A percentile compares a stretch with the other conserved stretches of the same genome.
These are phyloP conservation scores for Bemisia tabaci DNA, from an alignment of 1,140 invertebrate genomes.

Conservation along the genomic window DNA sequence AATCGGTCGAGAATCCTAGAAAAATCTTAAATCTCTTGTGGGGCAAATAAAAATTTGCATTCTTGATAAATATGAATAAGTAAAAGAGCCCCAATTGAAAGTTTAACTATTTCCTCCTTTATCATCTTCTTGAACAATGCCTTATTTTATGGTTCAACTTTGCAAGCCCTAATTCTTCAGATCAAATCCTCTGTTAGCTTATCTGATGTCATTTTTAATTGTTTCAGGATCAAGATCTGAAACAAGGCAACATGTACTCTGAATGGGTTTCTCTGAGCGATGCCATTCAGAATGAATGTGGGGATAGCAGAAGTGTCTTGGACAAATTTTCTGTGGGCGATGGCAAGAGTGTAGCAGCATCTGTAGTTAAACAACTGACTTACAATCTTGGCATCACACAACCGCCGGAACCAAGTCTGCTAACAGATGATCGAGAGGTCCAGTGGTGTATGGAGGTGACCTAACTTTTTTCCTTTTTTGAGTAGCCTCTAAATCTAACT, in stretches of 20 bases:
- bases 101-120: constrained; percentile 10
- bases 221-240: constrained; percentile 30
- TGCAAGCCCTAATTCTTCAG: constrained; percentile 2
- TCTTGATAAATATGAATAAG: constrained; percentile 1
- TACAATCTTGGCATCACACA: constrained; percentile 59
- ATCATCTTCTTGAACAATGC: not conserved
- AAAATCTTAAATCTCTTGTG: too few species aligned
- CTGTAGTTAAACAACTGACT: constrained; percentile 68
- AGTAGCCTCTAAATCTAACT: constrained; percentile 1
- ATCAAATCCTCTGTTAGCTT: not conserved
- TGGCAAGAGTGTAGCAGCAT: constrained; percentile 67
- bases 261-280: constrained; percentile 69
- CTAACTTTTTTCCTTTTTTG: too few species aligned
- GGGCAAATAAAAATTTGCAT: constrained; percentile 30
- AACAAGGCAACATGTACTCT: constrained; percentile 60
- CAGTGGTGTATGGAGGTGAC: constrained; percentile 76
- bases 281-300: constrained; percentile 47
- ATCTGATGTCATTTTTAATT: constrained; percentile 1
- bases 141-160: constrained; percentile 13
- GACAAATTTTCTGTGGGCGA: constrained; percentile 63
- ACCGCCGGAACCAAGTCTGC: constrained; percentile 55
- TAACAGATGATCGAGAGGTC: constrained; percentile 66
- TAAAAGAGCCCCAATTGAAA: too few species aligned
- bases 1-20: too few species aligned
- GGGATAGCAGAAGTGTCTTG: constrained; percentile 61